Evolutionary conservation across 2,888 invertebrate genomes (phyloP).

Genomic region (Muscina levida): DNA sequence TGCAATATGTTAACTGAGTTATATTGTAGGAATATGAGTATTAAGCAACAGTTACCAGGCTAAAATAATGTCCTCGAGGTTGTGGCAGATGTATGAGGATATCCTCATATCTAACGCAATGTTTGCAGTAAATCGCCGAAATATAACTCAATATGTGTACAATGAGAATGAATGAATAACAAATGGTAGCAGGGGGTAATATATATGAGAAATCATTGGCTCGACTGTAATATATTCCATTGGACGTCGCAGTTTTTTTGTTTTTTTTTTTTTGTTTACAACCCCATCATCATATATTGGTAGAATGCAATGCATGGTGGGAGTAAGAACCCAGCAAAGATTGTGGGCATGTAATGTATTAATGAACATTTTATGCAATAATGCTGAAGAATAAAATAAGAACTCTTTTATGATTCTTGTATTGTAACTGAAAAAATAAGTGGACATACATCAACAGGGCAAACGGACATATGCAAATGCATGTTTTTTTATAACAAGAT

Average conservation of each 20-base stretch:
- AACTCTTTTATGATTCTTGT: no score
- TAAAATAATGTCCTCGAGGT: not conserved
- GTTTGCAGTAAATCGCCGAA: not conserved
- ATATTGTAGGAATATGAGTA: slow-evolving; percentile 39
- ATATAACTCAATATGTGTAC: not conserved
- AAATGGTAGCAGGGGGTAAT: not conserved
- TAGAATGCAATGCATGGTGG: not conserved
- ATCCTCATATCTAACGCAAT: not conserved
- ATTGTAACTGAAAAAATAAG: no score
- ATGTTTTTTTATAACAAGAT: no score
- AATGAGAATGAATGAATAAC: not conserved
- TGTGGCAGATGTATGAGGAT: not conserved
- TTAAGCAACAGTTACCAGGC: slow-evolving; percentile 54
- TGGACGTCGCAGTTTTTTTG: not conserved
- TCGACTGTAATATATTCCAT: slow-evolving; percentile 12
- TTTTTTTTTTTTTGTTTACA: slow-evolving; percentile 9
- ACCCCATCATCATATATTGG: slow-evolving; percentile 26
- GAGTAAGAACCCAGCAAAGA: not conserved
- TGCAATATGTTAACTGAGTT: slow-evolving; percentile 48
- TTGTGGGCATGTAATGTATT: no score
- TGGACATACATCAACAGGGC: no score
- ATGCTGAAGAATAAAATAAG: no score
- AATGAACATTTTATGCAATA: not conserved
- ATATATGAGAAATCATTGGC: slow-evolving; percentile 8
- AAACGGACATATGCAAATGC: no score